A percentile compares a stretch with the other conserved stretches of the same genome.
These are phyloP conservation scores for Paguma larvata DNA, from an alignment of 2,797 vertebrate genomes.

Conservation along the genomic window DNA sequence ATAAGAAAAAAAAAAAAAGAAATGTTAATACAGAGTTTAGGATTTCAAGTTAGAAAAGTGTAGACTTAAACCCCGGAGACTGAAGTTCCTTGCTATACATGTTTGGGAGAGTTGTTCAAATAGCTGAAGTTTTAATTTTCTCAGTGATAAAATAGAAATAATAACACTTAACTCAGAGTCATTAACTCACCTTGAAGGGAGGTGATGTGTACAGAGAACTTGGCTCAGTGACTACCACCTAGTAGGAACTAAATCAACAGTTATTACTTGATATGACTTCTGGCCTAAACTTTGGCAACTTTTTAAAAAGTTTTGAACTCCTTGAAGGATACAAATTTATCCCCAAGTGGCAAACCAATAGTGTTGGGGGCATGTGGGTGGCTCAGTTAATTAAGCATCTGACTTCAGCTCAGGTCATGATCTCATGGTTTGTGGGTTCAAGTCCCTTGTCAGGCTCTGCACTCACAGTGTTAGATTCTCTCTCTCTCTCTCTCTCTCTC, in stretches of 20 bases:
- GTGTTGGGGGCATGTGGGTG: too few relatives aligned
- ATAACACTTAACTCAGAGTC: neutral
- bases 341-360: neutral
- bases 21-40: neutral
- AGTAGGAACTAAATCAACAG: neutral
- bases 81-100: neutral
- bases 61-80: neutral
- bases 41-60: neutral
- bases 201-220: neutral
- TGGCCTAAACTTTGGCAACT: neutral
- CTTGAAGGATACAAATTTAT: neutral
- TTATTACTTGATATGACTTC: neutral
- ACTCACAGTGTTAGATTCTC: too few relatives aligned
- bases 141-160: neutral
- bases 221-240: neutral
- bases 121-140: constrained; percentile 10
- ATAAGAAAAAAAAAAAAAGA: neutral
- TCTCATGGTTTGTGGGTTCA: too few relatives aligned
- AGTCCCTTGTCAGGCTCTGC: too few relatives aligned
- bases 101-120: neutral
- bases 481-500: too few relatives aligned
- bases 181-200: neutral
- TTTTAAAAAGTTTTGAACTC: neutral
- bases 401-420: too few relatives aligned
- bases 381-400: too few relatives aligned